A percentile compares a stretch with the other conserved stretches of the same genome.
Evolutionary conservation across 2,888 invertebrate genomes (phyloP).

Genomic region (Netelia virgata): DNA sequence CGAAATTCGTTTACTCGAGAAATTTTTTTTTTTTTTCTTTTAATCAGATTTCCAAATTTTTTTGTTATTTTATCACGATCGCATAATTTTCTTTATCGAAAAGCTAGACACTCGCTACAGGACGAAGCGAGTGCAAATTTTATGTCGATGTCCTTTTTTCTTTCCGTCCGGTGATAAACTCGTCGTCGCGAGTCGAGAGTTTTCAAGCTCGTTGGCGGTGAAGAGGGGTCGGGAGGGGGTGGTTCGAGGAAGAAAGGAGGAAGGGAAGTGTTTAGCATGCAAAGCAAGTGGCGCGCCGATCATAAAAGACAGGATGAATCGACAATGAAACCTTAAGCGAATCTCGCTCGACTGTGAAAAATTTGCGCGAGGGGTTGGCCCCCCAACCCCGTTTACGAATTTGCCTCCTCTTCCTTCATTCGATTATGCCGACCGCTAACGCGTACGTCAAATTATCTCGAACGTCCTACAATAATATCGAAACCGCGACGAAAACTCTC

Average conservation of each 20-base stretch:
- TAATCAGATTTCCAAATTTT: too few species aligned
- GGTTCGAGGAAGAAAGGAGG: neutral
- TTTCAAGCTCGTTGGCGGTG: neutral
- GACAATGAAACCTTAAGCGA: constrained; percentile 80
- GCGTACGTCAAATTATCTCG: constrained; percentile 48
- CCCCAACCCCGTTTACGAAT: constrained; percentile 28
- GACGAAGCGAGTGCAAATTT: constrained; percentile 1
- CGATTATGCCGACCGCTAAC: constrained; percentile 51
- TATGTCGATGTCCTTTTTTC: neutral
- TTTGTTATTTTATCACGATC: too few species aligned
- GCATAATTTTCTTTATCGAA: too few species aligned
- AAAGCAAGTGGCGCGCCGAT: constrained; percentile 59
- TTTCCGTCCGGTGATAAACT: neutral
- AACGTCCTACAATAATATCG: constrained; percentile 42
- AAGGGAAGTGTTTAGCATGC: constrained; percentile 46
- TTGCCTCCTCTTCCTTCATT: constrained; percentile 42
- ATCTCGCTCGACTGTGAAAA: constrained; percentile 72
- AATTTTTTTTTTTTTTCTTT: too few species aligned
- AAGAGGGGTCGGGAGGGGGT: too few species aligned
- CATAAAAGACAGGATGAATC: constrained; percentile 79
- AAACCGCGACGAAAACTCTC: neutral
- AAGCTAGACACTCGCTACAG: too few species aligned
- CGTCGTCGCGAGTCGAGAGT: neutral
- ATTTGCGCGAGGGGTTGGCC: constrained; percentile 37
- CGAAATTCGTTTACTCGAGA: too few species aligned